A percentile compares a stretch with the other conserved stretches of the same genome.
Evolutionary conservation across 2,888 invertebrate genomes (phyloP).

Genomic region (Drosophila cognata): DNA sequence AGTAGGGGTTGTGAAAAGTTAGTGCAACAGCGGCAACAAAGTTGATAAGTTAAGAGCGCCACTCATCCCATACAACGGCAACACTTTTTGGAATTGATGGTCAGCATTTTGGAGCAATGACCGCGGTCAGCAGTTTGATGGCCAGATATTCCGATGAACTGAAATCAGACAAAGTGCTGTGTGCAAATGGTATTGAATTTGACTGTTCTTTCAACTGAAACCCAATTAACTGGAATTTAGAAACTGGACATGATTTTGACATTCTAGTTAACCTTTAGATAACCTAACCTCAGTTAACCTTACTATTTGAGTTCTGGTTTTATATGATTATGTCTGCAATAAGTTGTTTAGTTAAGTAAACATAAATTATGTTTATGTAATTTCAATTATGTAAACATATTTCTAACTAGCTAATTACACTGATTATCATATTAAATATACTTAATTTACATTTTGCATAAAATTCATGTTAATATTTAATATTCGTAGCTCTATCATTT

Average conservation of each 20-base stretch:
- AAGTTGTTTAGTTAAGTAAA: not conserved
- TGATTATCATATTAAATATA: not conserved
- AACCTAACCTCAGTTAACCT: not conserved
- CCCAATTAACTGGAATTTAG: not conserved
- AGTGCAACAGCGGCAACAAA: conserved; percentile 54
- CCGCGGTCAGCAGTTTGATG: conserved; percentile 19
- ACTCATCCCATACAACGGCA: conserved; percentile 56
- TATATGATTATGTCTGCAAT: not conserved
- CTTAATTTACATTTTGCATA: not conserved
- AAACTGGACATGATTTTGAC: not conserved
- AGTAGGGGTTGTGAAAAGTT: not conserved
- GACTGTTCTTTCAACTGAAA: not conserved
- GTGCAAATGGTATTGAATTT: not conserved
- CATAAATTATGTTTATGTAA: no score
- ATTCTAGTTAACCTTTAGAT: not conserved
- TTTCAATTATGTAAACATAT: not conserved
- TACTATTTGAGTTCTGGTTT: not conserved
- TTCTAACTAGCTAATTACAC: not conserved
- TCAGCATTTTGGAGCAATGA: conserved; percentile 48
- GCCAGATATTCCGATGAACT: not conserved
- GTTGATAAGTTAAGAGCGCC: conserved; percentile 64
- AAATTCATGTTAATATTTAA: not conserved
- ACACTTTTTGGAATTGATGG: conserved; percentile 47
- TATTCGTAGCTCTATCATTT: no score
- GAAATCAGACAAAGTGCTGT: conserved; percentile 20